Percentiles rank a stretch among this genome's conserved stretches.
These are phyloP conservation scores for Scrobipalpa costella DNA, from an alignment of 2,888 invertebrate species.

Conservation along the genomic window DNA sequence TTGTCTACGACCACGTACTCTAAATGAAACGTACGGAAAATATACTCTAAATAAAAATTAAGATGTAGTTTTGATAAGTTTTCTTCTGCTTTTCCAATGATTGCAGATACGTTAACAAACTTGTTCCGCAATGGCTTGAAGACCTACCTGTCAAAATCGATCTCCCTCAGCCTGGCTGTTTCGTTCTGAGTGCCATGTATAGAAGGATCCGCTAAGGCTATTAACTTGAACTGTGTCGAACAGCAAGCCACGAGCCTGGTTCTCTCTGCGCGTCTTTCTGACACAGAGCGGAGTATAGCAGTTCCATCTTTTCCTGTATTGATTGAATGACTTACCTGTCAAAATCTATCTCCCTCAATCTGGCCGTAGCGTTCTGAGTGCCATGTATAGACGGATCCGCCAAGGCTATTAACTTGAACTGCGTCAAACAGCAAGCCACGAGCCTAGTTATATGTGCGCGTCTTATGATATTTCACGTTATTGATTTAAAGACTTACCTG, in stretches of 20 bases:
- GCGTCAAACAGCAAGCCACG: conserved; percentile 92
- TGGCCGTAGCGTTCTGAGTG: conserved; percentile 85
- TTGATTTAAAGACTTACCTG: conserved; percentile 47
- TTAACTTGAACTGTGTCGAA: conserved; percentile 83
- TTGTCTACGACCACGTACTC: too few species aligned
- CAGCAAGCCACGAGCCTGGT: conserved; percentile 92
- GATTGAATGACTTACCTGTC: conserved; percentile 76
- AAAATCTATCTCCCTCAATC: conserved; percentile 90
- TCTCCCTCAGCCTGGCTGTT: conserved; percentile 86
- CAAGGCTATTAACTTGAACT: conserved; percentile 84
- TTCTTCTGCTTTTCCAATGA: too few species aligned
- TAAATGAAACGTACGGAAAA: too few species aligned
- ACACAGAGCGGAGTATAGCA: conserved; percentile 91
- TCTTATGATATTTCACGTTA: too few species aligned
- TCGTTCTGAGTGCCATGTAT: conserved; percentile 92
- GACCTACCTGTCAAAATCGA: conserved; percentile 87
- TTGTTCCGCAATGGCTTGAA: too few species aligned
- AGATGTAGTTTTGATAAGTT: too few species aligned
- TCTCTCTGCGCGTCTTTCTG: conserved; percentile 94
- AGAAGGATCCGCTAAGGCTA: conserved; percentile 92
- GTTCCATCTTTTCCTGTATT: conserved; percentile 93
- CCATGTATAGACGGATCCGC: conserved; percentile 95
- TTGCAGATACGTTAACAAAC: too few species aligned
- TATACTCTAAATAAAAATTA: too few species aligned
- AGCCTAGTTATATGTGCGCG: too few species aligned